Base-by-base conservation (phyloP, 1,140 invertebrate genomes). In the Trichoplusia ni region DNA sequence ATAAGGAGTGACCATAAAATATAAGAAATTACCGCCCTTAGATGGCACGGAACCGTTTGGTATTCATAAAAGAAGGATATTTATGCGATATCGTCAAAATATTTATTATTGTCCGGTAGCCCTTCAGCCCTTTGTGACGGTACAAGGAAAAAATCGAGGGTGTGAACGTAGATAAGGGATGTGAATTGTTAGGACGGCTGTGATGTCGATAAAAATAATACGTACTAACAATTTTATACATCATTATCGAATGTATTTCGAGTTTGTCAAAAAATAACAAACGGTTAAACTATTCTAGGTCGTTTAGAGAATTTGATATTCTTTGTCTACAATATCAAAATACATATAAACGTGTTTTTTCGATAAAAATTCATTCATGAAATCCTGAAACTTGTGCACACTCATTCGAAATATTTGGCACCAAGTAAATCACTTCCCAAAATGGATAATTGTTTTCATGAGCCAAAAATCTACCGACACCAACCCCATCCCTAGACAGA, bases 11-110 rank as follows among this genome's bases (percentile, higher is more conserved):
- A 84, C 78, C 78, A 77, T 86, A 87, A 84, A 86, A 82, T 61
- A 64, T 69, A 73, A 75, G 81, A 71, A 83, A 88, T 86, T 79
- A 84, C 81, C 77, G 70, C 77, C 83, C 79, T 77, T 73, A 60
- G 64, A 76, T 77, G 84, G 77, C 79, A 77, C 67, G 77, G 68
- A 35, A 62, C 69, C 72, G 75, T 82, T 90, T 89, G 83, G 85
- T 90, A 90, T 90, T 90, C 87, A 90, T 90, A 90, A 90, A 90
- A 76, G 81, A 75, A 72, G 71, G 73, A 89, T 90, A 90, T 90
- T 90, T 90, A 90, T 90, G 87, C 72, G 77, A 86, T 87, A 90
- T 90, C 86, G 86, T 90, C 87, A 89, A 90, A 90, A 90, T 90
- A 90, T 90, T 90, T 89, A 90, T 90, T 90, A 90, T 86, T 88